A percentile compares a stretch with the other conserved stretches of the same genome.
Evolutionary conservation across 2,113 vertebrate species (phyloP).

Genomic region (Albula glossodonta): DNA sequence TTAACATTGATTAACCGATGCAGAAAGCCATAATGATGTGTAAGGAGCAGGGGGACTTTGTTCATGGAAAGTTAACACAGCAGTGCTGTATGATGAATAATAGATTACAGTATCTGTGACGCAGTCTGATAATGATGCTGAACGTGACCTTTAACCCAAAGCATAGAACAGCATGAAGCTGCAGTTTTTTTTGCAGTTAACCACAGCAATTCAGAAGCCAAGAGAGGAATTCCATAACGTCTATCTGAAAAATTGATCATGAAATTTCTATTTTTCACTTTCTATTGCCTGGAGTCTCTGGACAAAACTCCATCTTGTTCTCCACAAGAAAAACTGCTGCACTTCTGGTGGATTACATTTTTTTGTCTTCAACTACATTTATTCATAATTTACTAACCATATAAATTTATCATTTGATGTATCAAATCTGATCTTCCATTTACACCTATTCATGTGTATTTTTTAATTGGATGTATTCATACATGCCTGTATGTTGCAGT

Average conservation of each 20-base stretch:
- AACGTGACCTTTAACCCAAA: neutral
- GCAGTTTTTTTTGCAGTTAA: neutral
- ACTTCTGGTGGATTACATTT: neutral
- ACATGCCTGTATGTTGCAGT: neutral
- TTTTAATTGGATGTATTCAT: neutral
- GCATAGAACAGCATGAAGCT: neutral
- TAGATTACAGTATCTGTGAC: neutral
- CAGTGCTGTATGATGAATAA: slow-evolving; percentile 18
- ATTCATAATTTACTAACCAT: neutral
- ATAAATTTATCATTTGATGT: neutral
- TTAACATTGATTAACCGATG: slow-evolving; percentile 9
- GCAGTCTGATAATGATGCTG: slow-evolving; percentile 4
- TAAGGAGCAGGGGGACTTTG: neutral
- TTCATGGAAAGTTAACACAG: slow-evolving; percentile 10
- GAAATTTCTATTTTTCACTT: neutral
- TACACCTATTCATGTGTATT: neutral
- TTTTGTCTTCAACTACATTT: too few species aligned
- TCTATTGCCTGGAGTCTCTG: neutral
- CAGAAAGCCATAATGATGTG: neutral
- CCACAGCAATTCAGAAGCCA: neutral
- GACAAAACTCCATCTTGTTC: neutral
- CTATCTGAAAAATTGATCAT: neutral
- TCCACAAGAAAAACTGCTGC: neutral
- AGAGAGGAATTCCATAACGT: neutral
- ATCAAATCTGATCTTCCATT: neutral